Percentiles rank a stretch among this genome's conserved stretches.
phyloP scores from a whole-genome alignment of 1,140 invertebrate species.

The Drosophila lacteicornis region DNA sequence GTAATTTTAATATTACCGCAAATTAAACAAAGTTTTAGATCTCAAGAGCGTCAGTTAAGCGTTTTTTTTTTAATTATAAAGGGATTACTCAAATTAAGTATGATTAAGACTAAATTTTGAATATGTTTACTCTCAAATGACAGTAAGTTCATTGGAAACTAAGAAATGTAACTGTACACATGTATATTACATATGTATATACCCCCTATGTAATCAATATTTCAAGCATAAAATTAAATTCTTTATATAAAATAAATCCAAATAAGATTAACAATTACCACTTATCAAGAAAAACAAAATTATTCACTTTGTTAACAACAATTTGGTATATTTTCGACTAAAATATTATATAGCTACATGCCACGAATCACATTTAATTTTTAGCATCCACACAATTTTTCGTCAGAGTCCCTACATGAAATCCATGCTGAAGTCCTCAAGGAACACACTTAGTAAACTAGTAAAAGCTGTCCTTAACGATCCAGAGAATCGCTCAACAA shows the following conservation, averaged over 20 bases:
- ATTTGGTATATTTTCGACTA: conserved; percentile 26
- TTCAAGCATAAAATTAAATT: not conserved
- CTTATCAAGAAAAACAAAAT: not conserved
- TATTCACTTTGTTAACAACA: not conserved
- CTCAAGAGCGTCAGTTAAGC: too few relatives aligned
- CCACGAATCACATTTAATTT: not conserved
- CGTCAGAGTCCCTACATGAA: not conserved
- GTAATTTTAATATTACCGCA: too few relatives aligned
- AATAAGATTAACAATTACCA: too few relatives aligned
- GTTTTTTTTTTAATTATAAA: too few relatives aligned
- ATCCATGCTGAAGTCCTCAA: not conserved
- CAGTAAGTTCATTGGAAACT: too few relatives aligned
- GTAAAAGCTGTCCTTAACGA: not conserved
- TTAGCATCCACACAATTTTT: conserved; percentile 3
- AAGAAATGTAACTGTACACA: too few relatives aligned
- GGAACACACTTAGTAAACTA: conserved; percentile 4
- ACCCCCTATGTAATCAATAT: not conserved
- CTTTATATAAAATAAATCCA: not conserved
- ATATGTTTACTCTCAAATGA: too few relatives aligned
- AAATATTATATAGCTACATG: not conserved
- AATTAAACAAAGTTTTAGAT: too few relatives aligned
- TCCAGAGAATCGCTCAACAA: not conserved
- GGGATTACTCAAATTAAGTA: not conserved
- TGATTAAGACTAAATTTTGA: too few relatives aligned
- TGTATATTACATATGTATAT: too few relatives aligned